Evolutionary conservation across 2,113 vertebrate genomes (phyloP).

Genomic region (Macaca mulatta): DNA sequence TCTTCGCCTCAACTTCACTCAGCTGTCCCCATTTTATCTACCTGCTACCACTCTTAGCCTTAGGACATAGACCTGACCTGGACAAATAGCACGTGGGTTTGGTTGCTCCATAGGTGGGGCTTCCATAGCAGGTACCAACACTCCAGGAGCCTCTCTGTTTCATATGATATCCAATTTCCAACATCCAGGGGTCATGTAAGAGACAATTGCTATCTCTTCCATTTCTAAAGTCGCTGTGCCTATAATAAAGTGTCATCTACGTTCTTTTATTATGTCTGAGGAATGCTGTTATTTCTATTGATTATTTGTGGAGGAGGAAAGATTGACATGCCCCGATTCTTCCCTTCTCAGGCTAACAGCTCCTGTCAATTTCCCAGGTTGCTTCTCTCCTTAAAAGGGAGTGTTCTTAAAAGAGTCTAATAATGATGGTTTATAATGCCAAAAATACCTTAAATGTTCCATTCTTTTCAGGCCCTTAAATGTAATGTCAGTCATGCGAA

Average conservation of each 20-base stretch:
- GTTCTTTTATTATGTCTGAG: conserved; percentile 44
- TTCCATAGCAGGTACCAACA: background rate
- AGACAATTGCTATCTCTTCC: background rate
- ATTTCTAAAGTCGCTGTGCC: conserved; percentile 14
- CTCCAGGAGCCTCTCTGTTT: background rate
- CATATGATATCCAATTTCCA: background rate
- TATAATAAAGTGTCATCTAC: background rate
- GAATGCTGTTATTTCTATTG: conserved; percentile 61
- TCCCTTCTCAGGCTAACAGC: conserved; percentile 50
- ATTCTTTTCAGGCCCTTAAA: conserved; percentile 49
- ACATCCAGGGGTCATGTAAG: background rate
- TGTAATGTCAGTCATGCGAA: conserved; percentile 32
- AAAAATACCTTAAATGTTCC: conserved; percentile 56
- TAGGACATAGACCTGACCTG: background rate
- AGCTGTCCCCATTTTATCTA: background rate
- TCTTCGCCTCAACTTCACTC: background rate
- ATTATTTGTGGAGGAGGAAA: conserved; percentile 57
- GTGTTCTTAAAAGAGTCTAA: conserved; percentile 58
- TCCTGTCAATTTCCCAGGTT: conserved; percentile 64
- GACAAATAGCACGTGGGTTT: background rate
- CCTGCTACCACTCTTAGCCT: background rate
- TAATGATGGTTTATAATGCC: conserved; percentile 52
- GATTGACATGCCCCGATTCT: conserved; percentile 43
- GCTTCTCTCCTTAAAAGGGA: conserved; percentile 64
- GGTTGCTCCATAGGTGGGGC: background rate